These are phyloP conservation scores for Bombyx mori DNA, from an alignment of 1,140 invertebrate species.

Conservation along the genomic window DNA sequence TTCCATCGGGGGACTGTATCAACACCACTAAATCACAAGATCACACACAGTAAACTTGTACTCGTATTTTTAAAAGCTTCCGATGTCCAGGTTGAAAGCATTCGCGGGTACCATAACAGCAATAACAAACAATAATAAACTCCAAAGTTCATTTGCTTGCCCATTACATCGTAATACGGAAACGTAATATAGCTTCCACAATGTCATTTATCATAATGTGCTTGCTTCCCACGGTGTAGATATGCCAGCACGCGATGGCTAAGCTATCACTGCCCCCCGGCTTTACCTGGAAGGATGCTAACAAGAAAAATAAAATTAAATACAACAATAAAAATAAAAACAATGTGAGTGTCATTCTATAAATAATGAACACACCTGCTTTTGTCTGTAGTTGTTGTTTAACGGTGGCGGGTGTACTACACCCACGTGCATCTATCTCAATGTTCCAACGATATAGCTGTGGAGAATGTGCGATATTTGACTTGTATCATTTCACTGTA, in stretches of 20 bases:
- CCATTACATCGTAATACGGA: constrained; percentile 3
- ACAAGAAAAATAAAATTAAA: constrained; percentile 58
- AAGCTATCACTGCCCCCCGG: constrained; percentile 52
- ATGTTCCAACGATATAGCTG: too few species aligned
- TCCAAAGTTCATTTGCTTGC: not conserved
- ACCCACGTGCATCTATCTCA: not conserved
- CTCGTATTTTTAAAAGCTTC: too few species aligned
- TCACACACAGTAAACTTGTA: too few species aligned
- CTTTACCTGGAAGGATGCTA: constrained; percentile 57
- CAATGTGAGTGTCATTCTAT: constrained; percentile 36
- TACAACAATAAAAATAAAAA: constrained; percentile 37
- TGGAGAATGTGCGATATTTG: too few species aligned
- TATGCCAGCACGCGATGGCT: constrained; percentile 46
- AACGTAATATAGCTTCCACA: constrained; percentile 13
- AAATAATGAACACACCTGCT: constrained; percentile 8
- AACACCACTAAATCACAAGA: too few species aligned
- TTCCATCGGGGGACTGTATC: too few species aligned
- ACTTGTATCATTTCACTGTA: too few species aligned
- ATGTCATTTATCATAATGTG: constrained; percentile 29
- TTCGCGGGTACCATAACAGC: too few species aligned
- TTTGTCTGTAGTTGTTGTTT: constrained; percentile 3
- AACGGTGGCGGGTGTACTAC: constrained; percentile 1
- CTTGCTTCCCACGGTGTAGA: constrained; percentile 47
- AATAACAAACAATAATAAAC: too few species aligned
- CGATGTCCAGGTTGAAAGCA: too few species aligned